Conservation (phyloP, 2,888 invertebrate genomes). For the Colostygia pectinataria region DNA sequence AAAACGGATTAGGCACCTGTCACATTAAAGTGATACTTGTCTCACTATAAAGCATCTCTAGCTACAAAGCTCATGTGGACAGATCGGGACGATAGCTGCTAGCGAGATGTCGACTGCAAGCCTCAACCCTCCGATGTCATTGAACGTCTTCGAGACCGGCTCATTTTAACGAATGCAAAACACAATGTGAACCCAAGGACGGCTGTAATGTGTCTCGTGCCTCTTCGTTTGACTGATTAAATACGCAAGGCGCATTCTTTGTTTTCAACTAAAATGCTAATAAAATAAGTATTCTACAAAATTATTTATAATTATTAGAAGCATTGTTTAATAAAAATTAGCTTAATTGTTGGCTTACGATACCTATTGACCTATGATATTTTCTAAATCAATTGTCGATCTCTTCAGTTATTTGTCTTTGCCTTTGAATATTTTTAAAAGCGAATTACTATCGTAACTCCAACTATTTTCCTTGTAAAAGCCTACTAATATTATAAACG, state of each 20-base stretch:
- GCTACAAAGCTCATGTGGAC: conserved; percentile 51
- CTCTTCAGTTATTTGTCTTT: too few relatives aligned
- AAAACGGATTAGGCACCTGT: conserved; percentile 18
- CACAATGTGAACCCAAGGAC: conserved; percentile 56
- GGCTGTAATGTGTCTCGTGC: conserved; percentile 45
- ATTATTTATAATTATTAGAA: not conserved
- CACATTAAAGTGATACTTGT: conserved; percentile 36
- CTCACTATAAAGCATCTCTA: conserved; percentile 32
- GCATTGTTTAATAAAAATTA: too few relatives aligned
- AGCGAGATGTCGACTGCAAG: conserved; percentile 71
- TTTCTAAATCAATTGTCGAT: too few relatives aligned
- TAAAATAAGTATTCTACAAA: not conserved
- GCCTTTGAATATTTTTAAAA: too few relatives aligned
- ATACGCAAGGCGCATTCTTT: conserved; percentile 3
- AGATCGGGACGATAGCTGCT: conserved; percentile 65
- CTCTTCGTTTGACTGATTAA: conserved; percentile 42
- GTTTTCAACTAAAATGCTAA: not conserved
- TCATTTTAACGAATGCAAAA: conserved; percentile 60
- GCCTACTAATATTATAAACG: too few relatives aligned
- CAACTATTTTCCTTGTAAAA: too few relatives aligned
- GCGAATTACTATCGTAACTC: too few relatives aligned
- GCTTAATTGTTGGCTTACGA: too few relatives aligned
- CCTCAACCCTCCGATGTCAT: conserved; percentile 63
- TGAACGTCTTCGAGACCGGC: conserved; percentile 64
- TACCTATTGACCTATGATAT: too few relatives aligned